A percentile compares a stretch with the other conserved stretches of the same genome.
Evolutionary conservation across 2,888 invertebrate genomes (phyloP).

Genomic region (Stomorhina lunata): DNA sequence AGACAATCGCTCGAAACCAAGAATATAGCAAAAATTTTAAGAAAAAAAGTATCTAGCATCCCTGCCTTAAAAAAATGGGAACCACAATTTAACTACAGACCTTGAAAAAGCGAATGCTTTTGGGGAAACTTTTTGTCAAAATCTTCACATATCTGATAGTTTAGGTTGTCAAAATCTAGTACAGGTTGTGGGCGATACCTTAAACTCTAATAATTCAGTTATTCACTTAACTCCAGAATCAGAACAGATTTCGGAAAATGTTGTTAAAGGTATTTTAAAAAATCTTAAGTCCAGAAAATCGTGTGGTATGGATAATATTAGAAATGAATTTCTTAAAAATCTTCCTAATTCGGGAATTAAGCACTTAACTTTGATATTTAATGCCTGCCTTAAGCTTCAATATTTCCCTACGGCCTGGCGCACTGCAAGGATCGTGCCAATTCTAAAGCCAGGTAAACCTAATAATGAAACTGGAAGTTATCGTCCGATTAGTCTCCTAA

Average conservation of each 20-base stretch:
- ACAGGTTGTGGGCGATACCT: neutral
- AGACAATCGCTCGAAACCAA: conserved; percentile 24
- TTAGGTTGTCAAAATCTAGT: too few species aligned
- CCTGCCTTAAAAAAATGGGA: neutral
- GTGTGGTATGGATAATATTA: neutral
- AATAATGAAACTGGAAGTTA: conserved; percentile 20
- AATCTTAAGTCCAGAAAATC: neutral
- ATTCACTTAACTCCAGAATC: neutral
- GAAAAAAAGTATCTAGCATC: neutral
- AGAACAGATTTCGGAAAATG: neutral
- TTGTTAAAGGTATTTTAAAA: neutral
- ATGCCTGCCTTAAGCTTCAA: conserved; percentile 36
- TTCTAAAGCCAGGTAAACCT: conserved; percentile 14
- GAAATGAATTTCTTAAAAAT: neutral
- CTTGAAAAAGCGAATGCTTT: neutral
- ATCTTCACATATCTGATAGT: neutral
- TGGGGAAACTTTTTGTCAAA: too few species aligned
- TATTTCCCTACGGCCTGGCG: conserved; percentile 38
- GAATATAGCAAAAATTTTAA: conserved; percentile 32
- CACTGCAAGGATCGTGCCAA: conserved; percentile 38
- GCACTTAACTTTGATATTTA: neutral
- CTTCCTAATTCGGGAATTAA: neutral
- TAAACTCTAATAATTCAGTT: neutral
- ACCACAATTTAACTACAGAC: neutral
- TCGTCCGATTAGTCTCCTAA: conserved; percentile 10